A percentile compares a stretch with the other conserved stretches of the same genome.
Conservation (phyloP, 2,113 vertebrate species). For the human region GRCh38 chr6:12184001-12184500, state of each 20-base stretch:
- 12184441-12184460: conserved; percentile 61
- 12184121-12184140: background rate
- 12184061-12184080: background rate
- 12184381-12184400: conserved; percentile 67
- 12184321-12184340: background rate
- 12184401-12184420: conserved; percentile 69
- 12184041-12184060: fast-evolving
- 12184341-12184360: background rate
- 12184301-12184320: background rate
- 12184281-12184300: background rate
- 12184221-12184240: background rate
- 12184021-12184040: background rate
- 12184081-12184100: background rate
- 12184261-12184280: background rate
- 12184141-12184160: background rate
- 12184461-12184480: conserved; percentile 74
- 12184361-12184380: conserved; percentile 5
- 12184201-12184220: background rate
- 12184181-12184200: background rate
- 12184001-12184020: background rate
- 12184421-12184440: conserved; percentile 60
- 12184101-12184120: background rate
- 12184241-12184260: background rate
- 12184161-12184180: background rate
- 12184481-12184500: conserved; percentile 70